Evolutionary conservation across 1,140 invertebrate species (phyloP).

Genomic region (Oryzaephilus surinamensis): DNA sequence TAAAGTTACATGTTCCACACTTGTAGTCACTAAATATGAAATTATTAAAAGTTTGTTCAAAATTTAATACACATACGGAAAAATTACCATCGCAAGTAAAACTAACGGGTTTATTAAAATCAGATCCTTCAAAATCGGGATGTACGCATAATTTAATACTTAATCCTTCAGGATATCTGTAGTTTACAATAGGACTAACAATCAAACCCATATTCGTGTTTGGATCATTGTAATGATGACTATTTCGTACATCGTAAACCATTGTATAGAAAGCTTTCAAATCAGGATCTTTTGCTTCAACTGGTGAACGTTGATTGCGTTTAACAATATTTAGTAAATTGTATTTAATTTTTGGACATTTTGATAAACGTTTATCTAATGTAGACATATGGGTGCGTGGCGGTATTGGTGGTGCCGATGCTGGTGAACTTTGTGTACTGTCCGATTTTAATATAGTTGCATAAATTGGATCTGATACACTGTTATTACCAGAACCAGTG

Average conservation of each 20-base stretch:
- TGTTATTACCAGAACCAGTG: conserved; percentile 55
- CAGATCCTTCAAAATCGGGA: conserved; percentile 45
- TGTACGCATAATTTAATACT: conserved; percentile 80
- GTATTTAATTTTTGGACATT: conserved; percentile 12
- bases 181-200: conserved; percentile 70
- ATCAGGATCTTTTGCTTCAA: conserved; percentile 50
- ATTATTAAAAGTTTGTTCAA: neutral
- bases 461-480: conserved; percentile 62
- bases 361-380: neutral
- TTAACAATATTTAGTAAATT: conserved; percentile 39
- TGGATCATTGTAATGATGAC: conserved; percentile 53
- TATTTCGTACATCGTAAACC: conserved; percentile 62
- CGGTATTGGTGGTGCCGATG: conserved; percentile 42
- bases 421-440: conserved; percentile 45
- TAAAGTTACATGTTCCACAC: conserved; percentile 76
- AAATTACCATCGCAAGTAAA: conserved; percentile 77
- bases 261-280: conserved; percentile 69
- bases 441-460: conserved; percentile 59
- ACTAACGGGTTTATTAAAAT: conserved; percentile 51
- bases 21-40: conserved; percentile 62
- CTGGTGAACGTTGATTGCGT: conserved; percentile 14
- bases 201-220: conserved; percentile 70
- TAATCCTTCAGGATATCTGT: conserved; percentile 60
- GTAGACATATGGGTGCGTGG: conserved; percentile 12
- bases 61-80: conserved; percentile 16